A percentile compares a stretch with the other conserved stretches of the same genome.
These are phyloP conservation scores for Sepioteuthis lessoniana DNA, from an alignment of 2,888 invertebrate species.

Conservation along the genomic window DNA sequence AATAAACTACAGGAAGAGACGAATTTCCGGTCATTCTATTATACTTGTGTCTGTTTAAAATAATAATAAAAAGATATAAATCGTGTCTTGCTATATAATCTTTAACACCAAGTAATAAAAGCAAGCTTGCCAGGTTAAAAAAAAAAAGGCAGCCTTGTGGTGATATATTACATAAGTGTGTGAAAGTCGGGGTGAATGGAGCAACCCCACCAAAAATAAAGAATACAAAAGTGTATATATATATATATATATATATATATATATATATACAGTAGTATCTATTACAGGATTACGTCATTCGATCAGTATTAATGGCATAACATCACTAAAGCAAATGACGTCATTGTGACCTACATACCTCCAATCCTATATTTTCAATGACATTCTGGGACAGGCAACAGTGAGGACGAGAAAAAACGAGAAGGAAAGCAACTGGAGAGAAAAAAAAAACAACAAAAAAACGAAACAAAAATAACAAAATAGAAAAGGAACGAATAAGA, in stretches of 20 bases:
- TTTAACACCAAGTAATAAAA: neutral
- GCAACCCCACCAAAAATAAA: neutral
- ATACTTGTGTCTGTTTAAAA: neutral
- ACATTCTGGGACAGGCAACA: neutral
- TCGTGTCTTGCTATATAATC: neutral
- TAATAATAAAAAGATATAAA: neutral
- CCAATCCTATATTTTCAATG: neutral
- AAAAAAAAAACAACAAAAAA: neutral
- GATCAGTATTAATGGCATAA: neutral
- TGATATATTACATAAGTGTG: neutral
- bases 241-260: too few relatives aligned
- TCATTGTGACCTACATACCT: neutral
- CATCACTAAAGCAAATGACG: neutral
- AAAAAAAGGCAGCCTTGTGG: neutral
- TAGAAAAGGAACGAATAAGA: too few relatives aligned
- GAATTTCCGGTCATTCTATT: neutral
- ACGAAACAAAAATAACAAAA: neutral
- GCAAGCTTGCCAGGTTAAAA: too few relatives aligned
- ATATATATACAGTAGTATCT: too few relatives aligned
- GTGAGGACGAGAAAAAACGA: neutral
- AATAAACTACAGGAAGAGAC: neutral
- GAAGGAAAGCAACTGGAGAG: neutral
- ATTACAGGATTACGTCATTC: neutral
- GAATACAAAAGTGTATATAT: too few relatives aligned
- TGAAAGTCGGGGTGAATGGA: neutral